Evolutionary conservation across 2,113 vertebrate genomes (phyloP), one percentile per base, ranked within the genome.

Genomic region (Lucifuga dentata): DNA sequence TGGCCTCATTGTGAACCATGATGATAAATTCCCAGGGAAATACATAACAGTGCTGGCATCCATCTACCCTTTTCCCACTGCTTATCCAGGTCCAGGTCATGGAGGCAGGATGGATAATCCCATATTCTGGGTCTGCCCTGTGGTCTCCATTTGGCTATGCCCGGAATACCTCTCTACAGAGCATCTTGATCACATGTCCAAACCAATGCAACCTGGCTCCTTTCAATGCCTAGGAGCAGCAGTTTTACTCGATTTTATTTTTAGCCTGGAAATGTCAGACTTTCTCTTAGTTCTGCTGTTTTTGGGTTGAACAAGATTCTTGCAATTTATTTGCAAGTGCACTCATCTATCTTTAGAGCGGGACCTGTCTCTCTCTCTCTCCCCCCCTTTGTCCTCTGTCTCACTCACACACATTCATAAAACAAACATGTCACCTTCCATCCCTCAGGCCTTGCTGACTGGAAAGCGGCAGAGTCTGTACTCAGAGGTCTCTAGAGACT

Each of bases 381-480:
- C 16, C 29, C 26, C 7, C n/a, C n/a, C n/a, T n/a, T 23, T 13
- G 24, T 41, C 4, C 32, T 32, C 26, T 52, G 40, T 29, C 20
- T 50, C 11, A 26, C 46, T 21, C 15, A 11, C 9, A 40, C 33
- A 21, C 44, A 26, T 16, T 48, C 19, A 45, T 24, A 20, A 35
- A 39, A 45, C 53, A 62, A 55, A 78, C 26, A 64, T 21, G 51
- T 53, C 63, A 49, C 36, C 64, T 78, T 71, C 12, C 46, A 35
- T 61, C 55, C 8, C 59, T 51, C 3, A 46, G 48, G 59, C 39
- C 70, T 48, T 63, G 57, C 44, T 45, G 17, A 53, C 11, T 35
- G 41, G 48, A 66, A 52, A 58, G 33, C 8, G 46, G 55, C 49
- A 62, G 11, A 40, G 61, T 39, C 59, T 61, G 39, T 0, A 45